Evolutionary conservation across 2,888 invertebrate genomes (phyloP).

Genomic region (Vanessa cardui): DNA sequence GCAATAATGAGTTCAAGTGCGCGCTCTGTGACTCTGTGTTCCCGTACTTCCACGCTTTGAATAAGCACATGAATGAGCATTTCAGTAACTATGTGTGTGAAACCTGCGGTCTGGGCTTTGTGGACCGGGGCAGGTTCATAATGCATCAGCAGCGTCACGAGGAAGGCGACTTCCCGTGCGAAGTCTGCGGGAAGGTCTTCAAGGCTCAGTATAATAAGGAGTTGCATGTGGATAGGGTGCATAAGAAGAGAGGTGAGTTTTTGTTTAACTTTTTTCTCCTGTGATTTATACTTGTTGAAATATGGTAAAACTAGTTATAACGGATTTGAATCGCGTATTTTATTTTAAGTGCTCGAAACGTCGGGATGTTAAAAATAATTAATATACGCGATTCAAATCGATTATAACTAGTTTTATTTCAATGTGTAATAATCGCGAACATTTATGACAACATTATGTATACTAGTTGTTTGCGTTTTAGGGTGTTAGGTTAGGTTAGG

Average conservation of each 20-base stretch:
- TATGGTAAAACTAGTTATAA: too few relatives aligned
- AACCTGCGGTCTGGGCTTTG: slow-evolving; percentile 67
- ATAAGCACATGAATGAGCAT: slow-evolving; percentile 75
- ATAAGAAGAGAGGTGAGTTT: slow-evolving; percentile 55
- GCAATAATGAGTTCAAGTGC: slow-evolving; percentile 60
- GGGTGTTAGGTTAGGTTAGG: too few relatives aligned
- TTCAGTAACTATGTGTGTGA: slow-evolving; percentile 74
- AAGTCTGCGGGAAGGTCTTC: slow-evolving; percentile 70
- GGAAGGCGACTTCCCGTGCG: slow-evolving; percentile 64
- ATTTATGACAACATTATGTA: too few relatives aligned
- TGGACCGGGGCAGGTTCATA: slow-evolving; percentile 60
- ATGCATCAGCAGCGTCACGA: slow-evolving; percentile 73
- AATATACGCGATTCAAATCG: too few relatives aligned
- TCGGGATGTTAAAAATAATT: too few relatives aligned
- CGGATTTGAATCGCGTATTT: too few relatives aligned
- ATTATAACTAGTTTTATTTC: too few relatives aligned
- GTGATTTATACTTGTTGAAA: too few relatives aligned
- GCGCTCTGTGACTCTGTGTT: slow-evolving; percentile 59
- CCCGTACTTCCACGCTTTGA: slow-evolving; percentile 71
- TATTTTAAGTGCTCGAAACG: too few relatives aligned
- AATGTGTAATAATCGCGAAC: too few relatives aligned
- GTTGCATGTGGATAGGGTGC: slow-evolving; percentile 61
- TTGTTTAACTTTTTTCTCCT: too few relatives aligned
- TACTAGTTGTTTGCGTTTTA: too few relatives aligned
- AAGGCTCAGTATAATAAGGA: slow-evolving; percentile 63